Conservation (phyloP, 2,888 invertebrate species). For the Drosophila meridiana region DNA sequence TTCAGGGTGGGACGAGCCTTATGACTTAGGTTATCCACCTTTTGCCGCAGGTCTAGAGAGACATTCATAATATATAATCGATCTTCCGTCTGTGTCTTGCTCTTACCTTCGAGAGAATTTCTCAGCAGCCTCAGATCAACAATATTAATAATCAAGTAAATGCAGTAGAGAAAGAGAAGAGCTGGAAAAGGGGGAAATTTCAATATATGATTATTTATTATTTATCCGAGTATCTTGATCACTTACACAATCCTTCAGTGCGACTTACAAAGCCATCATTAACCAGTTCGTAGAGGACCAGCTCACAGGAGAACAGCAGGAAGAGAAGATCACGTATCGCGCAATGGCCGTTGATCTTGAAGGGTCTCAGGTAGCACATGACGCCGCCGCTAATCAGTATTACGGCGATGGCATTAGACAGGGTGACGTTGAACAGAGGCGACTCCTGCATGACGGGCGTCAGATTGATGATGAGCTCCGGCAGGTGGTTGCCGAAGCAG, state of each 20-base stretch:
- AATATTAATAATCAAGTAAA: conserved; percentile 46
- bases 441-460: conserved; percentile 52
- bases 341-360: conserved; percentile 46
- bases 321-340: conserved; percentile 50
- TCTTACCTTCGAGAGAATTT: conserved; percentile 34
- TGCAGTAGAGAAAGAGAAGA: conserved; percentile 22
- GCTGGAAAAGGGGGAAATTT: not conserved
- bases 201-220: too few species aligned
- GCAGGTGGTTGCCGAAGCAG: conserved; percentile 38
- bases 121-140: conserved; percentile 38
- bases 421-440: conserved; percentile 36
- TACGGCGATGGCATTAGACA: conserved; percentile 42
- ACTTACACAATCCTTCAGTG: conserved; percentile 31
- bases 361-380: conserved; percentile 50
- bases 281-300: conserved; percentile 11
- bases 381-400: conserved; percentile 49
- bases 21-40: not conserved
- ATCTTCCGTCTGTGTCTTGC: not conserved
- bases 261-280: not conserved
- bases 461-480: conserved; percentile 52
- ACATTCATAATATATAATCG: not conserved
- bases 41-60: not conserved
- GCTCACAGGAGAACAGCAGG: conserved; percentile 36
- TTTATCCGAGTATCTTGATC: too few species aligned
- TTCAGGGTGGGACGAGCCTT: not conserved